These are phyloP conservation scores for Listronotus oregonensis DNA, from an alignment of 1,140 invertebrate genomes.

Conservation along the genomic window DNA sequence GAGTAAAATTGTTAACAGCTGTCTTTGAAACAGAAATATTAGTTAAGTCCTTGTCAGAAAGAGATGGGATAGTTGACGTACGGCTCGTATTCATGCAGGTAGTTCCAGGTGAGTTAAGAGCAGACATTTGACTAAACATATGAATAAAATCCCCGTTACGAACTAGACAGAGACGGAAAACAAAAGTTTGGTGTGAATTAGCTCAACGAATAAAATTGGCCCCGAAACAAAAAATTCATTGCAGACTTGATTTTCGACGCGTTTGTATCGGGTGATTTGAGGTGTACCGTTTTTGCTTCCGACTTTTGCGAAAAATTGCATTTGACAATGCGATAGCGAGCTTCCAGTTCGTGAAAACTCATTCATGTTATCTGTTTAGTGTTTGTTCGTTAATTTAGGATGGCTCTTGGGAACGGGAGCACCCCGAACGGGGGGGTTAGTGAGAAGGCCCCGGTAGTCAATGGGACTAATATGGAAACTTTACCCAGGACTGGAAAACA, in stretches of 20 bases:
- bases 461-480: constrained; percentile 66
- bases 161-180: background rate
- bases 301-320: background rate
- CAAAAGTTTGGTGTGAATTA: background rate
- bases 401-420: constrained; percentile 56
- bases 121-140: no score
- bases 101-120: no score
- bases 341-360: background rate
- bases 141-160: background rate
- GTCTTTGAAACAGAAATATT: no score
- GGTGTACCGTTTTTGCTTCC: constrained; percentile 14
- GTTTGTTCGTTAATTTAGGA: constrained; percentile 33
- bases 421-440: constrained; percentile 60
- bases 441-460: constrained; percentile 65
- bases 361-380: constrained; percentile 24
- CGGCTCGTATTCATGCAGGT: no score
- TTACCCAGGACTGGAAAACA: constrained; percentile 63
- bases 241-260: constrained; percentile 35
- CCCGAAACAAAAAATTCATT: constrained; percentile 28
- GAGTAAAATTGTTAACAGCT: no score
- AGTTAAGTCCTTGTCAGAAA: no score
- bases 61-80: no score
- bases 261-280: constrained; percentile 24
- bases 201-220: background rate
- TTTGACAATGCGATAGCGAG: constrained; percentile 15